Percentiles rank a stretch among this genome's conserved stretches.
Conservation (phyloP, 2,113 vertebrate genomes). For the Halichoeres trimaculatus region DNA sequence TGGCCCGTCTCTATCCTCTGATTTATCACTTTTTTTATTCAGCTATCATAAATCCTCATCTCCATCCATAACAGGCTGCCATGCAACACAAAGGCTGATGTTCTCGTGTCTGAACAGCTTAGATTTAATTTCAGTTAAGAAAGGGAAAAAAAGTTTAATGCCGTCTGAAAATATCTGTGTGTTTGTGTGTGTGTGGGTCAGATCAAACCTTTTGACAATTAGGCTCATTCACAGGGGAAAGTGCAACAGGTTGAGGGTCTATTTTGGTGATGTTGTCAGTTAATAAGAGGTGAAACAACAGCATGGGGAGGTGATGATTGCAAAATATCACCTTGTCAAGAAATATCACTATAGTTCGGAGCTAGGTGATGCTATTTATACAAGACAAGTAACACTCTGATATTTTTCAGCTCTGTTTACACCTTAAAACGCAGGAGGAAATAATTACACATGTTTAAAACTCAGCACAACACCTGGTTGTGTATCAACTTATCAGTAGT, state of each 20-base stretch:
- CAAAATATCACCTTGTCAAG: conserved; percentile 58
- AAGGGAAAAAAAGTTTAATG: conserved; percentile 15
- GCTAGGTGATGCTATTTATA: conserved; percentile 50
- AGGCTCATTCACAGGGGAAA: conserved; percentile 25
- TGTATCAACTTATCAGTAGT: conserved; percentile 33
- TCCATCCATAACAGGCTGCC: conserved; percentile 46
- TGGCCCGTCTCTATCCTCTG: conserved; percentile 38
- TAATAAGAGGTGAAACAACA: conserved; percentile 32
- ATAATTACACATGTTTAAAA: conserved; percentile 7
- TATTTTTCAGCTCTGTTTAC: conserved; percentile 25
- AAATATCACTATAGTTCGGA: conserved; percentile 5
- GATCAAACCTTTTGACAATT: conserved; percentile 20
- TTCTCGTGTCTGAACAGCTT: conserved; percentile 35
- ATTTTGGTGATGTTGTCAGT: conserved; percentile 40
- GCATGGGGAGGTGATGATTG: conserved; percentile 34
- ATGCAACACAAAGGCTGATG: conserved; percentile 47
- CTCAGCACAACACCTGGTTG: conserved; percentile 19
- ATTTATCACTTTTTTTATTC: conserved; percentile 50
- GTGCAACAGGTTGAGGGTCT: conserved; percentile 49
- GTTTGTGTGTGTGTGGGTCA: background rate
- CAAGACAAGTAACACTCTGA: background rate
- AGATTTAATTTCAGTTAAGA: conserved; percentile 65
- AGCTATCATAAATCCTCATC: conserved; percentile 45
- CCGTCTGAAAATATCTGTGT: conserved; percentile 23
- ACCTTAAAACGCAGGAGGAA: conserved; percentile 1